phyloP scores from a whole-genome alignment of 2,113 vertebrate genomes.

The Mastomys coucha region DNA sequence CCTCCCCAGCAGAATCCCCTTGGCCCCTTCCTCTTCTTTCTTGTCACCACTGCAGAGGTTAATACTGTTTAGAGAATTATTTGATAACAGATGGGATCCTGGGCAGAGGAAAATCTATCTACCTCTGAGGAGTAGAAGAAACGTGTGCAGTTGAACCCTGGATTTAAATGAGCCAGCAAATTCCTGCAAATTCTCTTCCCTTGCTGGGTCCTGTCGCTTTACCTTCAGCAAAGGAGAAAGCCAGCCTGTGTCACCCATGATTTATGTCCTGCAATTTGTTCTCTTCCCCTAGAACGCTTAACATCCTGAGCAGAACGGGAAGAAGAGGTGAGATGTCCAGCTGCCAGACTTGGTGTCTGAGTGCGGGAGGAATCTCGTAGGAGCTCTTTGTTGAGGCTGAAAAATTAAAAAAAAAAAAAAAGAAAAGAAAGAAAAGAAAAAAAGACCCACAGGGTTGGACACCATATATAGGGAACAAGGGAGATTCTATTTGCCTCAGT shows the following conservation, averaged over 20 bases:
- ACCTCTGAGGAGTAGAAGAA: slow-evolving; percentile 55
- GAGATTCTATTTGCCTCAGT: slow-evolving; percentile 62
- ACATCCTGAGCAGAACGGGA: slow-evolving; percentile 59
- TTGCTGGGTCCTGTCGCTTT: slow-evolving; percentile 69
- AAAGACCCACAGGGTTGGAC: not conserved
- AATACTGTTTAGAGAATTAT: slow-evolving; percentile 63
- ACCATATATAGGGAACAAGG: slow-evolving; percentile 67
- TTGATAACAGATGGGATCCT: slow-evolving; percentile 61
- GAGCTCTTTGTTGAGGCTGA: slow-evolving; percentile 19
- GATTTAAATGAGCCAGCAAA: slow-evolving; percentile 75
- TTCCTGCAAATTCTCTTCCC: slow-evolving; percentile 60
- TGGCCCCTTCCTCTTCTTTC: not conserved
- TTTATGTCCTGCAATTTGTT: slow-evolving; percentile 74
- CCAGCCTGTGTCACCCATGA: slow-evolving; percentile 68
- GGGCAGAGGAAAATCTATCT: slow-evolving; percentile 55
- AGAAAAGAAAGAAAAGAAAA: not conserved
- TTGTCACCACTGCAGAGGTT: slow-evolving; percentile 6
- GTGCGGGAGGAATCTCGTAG: not conserved
- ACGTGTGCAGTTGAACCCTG: slow-evolving; percentile 52
- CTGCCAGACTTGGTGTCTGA: slow-evolving; percentile 53
- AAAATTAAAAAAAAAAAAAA: not conserved
- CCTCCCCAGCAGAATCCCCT: not conserved
- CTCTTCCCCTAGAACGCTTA: slow-evolving; percentile 73
- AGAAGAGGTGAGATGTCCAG: slow-evolving; percentile 70
- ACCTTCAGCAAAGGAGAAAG: slow-evolving; percentile 70